Base-by-base conservation (phyloP, 2,888 invertebrate species). In the Nomada ferruginata region DNA sequence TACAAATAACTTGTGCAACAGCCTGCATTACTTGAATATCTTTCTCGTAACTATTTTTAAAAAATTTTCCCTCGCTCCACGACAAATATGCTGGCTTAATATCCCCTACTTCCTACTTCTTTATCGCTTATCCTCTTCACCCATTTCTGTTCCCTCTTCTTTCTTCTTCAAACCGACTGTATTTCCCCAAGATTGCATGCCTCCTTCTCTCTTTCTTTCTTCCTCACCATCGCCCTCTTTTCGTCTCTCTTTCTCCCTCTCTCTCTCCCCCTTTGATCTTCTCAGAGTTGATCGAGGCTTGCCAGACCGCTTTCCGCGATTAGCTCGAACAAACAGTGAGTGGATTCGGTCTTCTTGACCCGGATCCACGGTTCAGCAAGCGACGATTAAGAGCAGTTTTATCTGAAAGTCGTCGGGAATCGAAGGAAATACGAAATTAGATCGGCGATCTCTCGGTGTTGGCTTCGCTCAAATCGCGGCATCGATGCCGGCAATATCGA, bases 261-360 rank as follows among this genome's bases (percentile, higher is more conserved):
- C n/a, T 15, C 44, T 23, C 23, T 15, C 47, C 2, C 26, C 44
- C 64, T 59, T 59, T 64, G 52, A 66, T 71, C 47, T 70, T 52
- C 61, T 64, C 52, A 11, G 60, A 63, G 59, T 83, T 66, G 83
- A 83, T 82, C 83, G 72, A 77, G 74, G 61, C 73, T 70, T 71
- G 55, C 63, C 44, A 57, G 50, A 68, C 71, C 66, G 79, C 66
- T 74, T 61, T 64, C 47, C 78, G 68, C 78, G 78, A 78, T 82
- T 83, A 79, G 79, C 82, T 75, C 60, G 71, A 64, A 75, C 83
- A 83, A 83, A 75, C 83, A 82, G 72, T 66, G 66, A 52, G 29
- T 59, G 75, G 71, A 75, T 69, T 64, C 78, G 47, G 63, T 50
- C 83, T 78, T 78, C 82, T 80, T 84, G 87, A 87, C 77, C 79